Percentiles rank a stretch among this genome's conserved stretches.
Conservation (phyloP, 1,140 invertebrate species). For the Homalodisca vitripennis region DNA sequence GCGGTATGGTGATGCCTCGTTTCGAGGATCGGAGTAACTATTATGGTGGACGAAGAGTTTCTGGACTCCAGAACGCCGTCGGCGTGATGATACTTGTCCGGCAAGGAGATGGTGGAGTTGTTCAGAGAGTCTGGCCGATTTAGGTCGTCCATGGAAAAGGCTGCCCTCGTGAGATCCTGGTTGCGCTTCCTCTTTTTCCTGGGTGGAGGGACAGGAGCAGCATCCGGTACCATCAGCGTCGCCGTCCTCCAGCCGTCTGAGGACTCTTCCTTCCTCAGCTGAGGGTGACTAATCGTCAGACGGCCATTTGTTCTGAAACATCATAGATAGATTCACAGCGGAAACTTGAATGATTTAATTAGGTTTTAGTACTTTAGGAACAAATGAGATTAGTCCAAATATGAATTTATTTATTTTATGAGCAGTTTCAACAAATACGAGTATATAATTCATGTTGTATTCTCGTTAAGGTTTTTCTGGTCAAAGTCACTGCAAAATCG, state of each 20-base stretch:
- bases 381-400: too few relatives aligned
- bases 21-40: slow-evolving; percentile 19
- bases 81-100: too few relatives aligned
- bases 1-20: neutral
- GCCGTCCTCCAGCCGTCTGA: slow-evolving; percentile 10
- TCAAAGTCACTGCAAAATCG: too few relatives aligned
- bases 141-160: slow-evolving; percentile 18
- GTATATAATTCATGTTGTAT: too few relatives aligned
- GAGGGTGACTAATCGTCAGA: slow-evolving; percentile 7
- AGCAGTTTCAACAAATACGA: too few relatives aligned
- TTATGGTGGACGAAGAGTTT: neutral
- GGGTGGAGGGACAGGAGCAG: slow-evolving; percentile 14
- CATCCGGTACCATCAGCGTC: slow-evolving; percentile 13
- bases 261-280: neutral
- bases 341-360: too few relatives aligned
- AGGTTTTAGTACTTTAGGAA: too few relatives aligned
- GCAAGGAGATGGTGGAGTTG: slow-evolving; percentile 7
- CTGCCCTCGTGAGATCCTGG: neutral
- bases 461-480: too few relatives aligned
- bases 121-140: neutral
- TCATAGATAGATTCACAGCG: too few relatives aligned
- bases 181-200: slow-evolving; percentile 15
- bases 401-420: too few relatives aligned
- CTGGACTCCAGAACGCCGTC: neutral
- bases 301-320: slow-evolving; percentile 3